Evolutionary conservation across 2,113 vertebrate genomes (phyloP), one percentile per base, ranked within the genome.

Genomic region (Psammodynastes pulverulentus): DNA sequence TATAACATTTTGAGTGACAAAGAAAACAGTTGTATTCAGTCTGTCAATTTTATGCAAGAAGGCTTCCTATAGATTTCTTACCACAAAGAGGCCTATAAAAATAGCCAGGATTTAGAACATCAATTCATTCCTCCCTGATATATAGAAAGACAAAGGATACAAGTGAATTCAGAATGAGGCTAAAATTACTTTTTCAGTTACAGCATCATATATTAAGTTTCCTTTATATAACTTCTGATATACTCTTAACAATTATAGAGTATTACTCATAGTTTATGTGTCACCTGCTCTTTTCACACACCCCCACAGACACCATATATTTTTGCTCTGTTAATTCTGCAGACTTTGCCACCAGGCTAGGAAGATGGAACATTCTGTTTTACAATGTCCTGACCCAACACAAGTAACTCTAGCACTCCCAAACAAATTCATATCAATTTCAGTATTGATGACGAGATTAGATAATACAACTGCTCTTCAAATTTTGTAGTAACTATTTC

Each of bases 61-160:
- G 49, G 93, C 91, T 95, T 96, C 93, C 93, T 95, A 94, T 34
- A 91, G 89, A 91, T 93, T 95, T 96, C 93, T 91, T 93, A 93
- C 3, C 19, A 93, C 94, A 87, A 95, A 93, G 46, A 94, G 53
- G 93, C 84, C 89, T 86, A 93, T 92, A 49, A 93, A 94, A 94
- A 2, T 88, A 49, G 8, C 19, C 94, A 62, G 9, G 87, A 19
- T 88, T 92, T 90, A 92, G 84, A 90, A 67, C 88, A 1, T 87
- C 51, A 43, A 93, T 89, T 79, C 93, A 89, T 94, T 95, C 93
- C 92, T 86, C 91, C 45, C 93, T 95, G 96, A 72, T 85, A 95
- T 96, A 95, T 95, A 90, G 58, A 94, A 95, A 96, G 91, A 86
- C 93, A 94, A 90, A 8, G 51, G 89, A 94, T 43, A 94, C 87